Evolutionary conservation across 2,113 vertebrate species (phyloP), one percentile per base, ranked within the genome.

Genomic region (Catharus minimus): DNA sequence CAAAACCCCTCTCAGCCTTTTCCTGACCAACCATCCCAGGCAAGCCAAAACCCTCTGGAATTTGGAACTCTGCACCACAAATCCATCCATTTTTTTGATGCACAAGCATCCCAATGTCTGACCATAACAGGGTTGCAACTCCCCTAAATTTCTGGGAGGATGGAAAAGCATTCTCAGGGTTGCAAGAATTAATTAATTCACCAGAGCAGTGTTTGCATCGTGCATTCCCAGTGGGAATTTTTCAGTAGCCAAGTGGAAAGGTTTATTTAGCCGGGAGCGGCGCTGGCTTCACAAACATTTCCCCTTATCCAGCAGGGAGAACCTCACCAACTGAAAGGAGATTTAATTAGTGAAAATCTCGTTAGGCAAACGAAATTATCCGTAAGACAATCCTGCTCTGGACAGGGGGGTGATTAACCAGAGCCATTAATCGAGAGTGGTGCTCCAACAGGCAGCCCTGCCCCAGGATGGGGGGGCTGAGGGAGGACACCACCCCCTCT

Each of bases 281-380:
- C 95, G 96, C 98, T 92, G 96, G 95, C 96, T 97, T 97, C 97
- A 95, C 95, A 97, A 98, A 98, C 97, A 98, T 97, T 97, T 72
- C 81, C 97, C 96, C 97, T 96, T 95, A 96, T 96, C 97, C 97
- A 97, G 97, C 97, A 98, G 97, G 97, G 97, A 97, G 92, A 98
- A 96, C 97, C 97, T 97, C 98, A 98, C 98, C 96, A 96, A 97
- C 98, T 96, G 97, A 98, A 98, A 98, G 98, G 97, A 99, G 98
- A 99, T 99, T 99, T 99, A 99, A 99, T 99, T 99, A 99, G 98
- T 73, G 96, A 92, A 99, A 99, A 99, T 99, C 98, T 99, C 98
- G 98, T 99, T 99, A 99, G 98, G 98, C 98, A 98, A 99, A 99
- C 97, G 98, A 98, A 99, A 99, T 99, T 99, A 99, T 98, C 98